Evolutionary conservation across 2,113 vertebrate genomes (phyloP).

Genomic region (Tylochromis polylepis): DNA sequence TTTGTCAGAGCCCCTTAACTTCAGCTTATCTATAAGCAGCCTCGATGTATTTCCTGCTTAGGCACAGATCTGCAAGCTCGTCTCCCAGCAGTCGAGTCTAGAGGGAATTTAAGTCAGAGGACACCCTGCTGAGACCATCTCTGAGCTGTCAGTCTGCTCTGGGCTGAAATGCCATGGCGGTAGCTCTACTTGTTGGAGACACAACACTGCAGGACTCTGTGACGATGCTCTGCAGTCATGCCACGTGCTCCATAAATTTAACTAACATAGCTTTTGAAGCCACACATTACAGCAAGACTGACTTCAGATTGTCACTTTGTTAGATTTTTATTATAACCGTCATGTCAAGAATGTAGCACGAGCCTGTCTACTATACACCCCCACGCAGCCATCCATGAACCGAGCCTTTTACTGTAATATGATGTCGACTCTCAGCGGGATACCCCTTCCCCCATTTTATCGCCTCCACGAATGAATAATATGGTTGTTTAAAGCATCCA

Average conservation of each 20-base stretch:
- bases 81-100: neutral
- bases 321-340: neutral
- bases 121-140: constrained; percentile 16
- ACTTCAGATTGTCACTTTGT: neutral
- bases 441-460: neutral
- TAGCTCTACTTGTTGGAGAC: constrained; percentile 11
- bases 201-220: neutral
- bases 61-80: constrained; percentile 4
- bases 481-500: neutral
- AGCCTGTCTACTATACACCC: neutral
- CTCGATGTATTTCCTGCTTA: neutral
- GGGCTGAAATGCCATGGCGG: neutral
- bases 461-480: neutral
- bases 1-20: constrained; percentile 18
- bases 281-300: neutral
- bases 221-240: neutral
- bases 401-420: neutral
- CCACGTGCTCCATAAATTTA: neutral
- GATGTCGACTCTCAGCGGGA: neutral
- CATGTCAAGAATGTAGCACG: neutral
- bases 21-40: neutral
- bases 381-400: neutral
- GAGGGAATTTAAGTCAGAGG: neutral
- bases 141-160: constrained; percentile 32
- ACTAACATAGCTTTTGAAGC: neutral